phyloP scores from a whole-genome alignment of 2,113 vertebrate genomes.

The Turdus rufiventris region DNA sequence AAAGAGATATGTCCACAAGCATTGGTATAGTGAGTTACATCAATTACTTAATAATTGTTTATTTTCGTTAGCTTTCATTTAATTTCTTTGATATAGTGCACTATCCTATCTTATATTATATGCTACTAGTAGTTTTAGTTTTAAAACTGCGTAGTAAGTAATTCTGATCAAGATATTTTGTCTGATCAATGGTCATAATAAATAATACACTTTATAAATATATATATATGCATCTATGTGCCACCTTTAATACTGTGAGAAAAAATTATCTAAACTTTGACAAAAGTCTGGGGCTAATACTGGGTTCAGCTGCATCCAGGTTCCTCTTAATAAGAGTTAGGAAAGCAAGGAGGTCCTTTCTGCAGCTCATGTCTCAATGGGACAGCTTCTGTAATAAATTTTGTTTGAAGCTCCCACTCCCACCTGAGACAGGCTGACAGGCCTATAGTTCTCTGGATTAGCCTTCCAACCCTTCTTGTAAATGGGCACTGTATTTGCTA shows the following conservation, averaged over 20 bases:
- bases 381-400: not conserved
- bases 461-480: not conserved
- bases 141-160: not conserved
- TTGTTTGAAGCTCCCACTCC: not conserved
- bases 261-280: not conserved
- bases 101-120: not conserved
- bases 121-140: not conserved
- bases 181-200: not conserved
- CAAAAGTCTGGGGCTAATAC: not conserved
- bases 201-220: not conserved
- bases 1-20: not conserved
- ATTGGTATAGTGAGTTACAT: not conserved
- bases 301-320: not conserved
- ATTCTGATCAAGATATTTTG: not conserved
- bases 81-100: not conserved
- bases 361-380: fast-evolving
- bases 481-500: not conserved
- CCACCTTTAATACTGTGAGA: not conserved
- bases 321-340: not conserved
- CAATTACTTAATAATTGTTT: not conserved
- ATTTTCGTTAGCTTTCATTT: not conserved
- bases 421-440: not conserved
- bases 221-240: not conserved
- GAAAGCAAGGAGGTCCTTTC: not conserved
- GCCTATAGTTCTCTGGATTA: not conserved